A percentile compares a stretch with the other conserved stretches of the same genome.
Evolutionary conservation across 2,113 vertebrate species (phyloP).

Genomic region (Marmota flaviventris): DNA sequence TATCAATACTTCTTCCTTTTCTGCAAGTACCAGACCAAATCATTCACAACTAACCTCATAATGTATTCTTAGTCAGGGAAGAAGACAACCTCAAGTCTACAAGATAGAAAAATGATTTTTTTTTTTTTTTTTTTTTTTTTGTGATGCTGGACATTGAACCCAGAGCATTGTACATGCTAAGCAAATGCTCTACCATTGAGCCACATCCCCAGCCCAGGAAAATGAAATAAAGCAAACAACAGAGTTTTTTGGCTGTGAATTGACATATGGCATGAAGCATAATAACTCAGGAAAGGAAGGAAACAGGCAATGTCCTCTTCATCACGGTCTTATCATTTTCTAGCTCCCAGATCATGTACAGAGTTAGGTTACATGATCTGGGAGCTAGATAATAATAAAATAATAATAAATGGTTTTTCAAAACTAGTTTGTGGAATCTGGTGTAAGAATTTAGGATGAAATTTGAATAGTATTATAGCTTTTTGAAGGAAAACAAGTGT

Average conservation of each 20-base stretch:
- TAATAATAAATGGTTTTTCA: not conserved
- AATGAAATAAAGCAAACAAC: not conserved
- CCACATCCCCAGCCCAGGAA: not conserved
- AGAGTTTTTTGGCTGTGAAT: not conserved
- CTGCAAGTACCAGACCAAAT: not conserved
- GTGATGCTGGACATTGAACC: no score
- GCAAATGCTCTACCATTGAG: no score
- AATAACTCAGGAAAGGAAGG: not conserved
- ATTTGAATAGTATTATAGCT: not conserved
- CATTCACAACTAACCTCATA: not conserved
- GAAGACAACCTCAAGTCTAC: not conserved
- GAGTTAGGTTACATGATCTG: not conserved
- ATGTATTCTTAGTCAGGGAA: not conserved
- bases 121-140: no score
- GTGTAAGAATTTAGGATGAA: slow-evolving; percentile 10
- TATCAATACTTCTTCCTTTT: not conserved
- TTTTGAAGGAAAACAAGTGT: not conserved
- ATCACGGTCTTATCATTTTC: not conserved
- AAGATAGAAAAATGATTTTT: not conserved
- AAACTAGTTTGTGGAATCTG: not conserved
- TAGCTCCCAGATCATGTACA: not conserved
- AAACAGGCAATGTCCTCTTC: not conserved
- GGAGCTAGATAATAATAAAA: no score
- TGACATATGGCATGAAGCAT: not conserved
- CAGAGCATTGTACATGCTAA: no score